Conservation (phyloP, 2,888 invertebrate genomes). For the Drosophila maculinotata region DNA sequence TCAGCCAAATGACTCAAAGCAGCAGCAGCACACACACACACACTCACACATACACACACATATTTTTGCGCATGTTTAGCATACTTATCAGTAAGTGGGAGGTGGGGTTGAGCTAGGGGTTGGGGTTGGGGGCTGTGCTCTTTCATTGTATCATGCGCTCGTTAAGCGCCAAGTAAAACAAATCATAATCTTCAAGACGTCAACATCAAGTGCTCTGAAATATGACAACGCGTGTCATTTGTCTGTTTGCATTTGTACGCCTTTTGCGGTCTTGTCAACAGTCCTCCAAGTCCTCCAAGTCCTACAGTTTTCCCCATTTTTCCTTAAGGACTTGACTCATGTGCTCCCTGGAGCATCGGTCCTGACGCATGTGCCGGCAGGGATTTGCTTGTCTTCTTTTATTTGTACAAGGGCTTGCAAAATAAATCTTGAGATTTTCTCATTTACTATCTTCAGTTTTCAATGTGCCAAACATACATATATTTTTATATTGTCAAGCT, state of each 20-base stretch:
- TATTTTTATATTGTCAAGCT: neutral
- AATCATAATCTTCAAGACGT: slow-evolving; percentile 78
- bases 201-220: slow-evolving; percentile 52
- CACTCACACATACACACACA: slow-evolving; percentile 21
- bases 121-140: slow-evolving; percentile 1
- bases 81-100: slow-evolving; percentile 55
- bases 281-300: slow-evolving; percentile 4
- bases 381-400: slow-evolving; percentile 41
- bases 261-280: slow-evolving; percentile 54
- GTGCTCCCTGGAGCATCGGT: slow-evolving; percentile 33
- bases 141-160: slow-evolving; percentile 73
- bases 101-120: neutral
- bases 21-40: slow-evolving; percentile 20
- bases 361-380: slow-evolving; percentile 18
- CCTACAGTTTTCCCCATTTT: neutral
- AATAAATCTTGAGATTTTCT: slow-evolving; percentile 48
- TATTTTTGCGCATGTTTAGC: slow-evolving; percentile 63
- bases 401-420: slow-evolving; percentile 36
- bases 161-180: slow-evolving; percentile 79
- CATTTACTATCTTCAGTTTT: slow-evolving; percentile 13
- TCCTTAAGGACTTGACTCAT: slow-evolving; percentile 21
- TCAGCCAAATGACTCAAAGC: slow-evolving; percentile 3
- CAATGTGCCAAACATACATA: slow-evolving; percentile 18
- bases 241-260: slow-evolving; percentile 67
- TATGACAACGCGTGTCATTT: slow-evolving; percentile 76